These are phyloP conservation scores for Drosophila rhopaloa DNA, from an alignment of 1,140 invertebrate species.

Conservation along the genomic window DNA sequence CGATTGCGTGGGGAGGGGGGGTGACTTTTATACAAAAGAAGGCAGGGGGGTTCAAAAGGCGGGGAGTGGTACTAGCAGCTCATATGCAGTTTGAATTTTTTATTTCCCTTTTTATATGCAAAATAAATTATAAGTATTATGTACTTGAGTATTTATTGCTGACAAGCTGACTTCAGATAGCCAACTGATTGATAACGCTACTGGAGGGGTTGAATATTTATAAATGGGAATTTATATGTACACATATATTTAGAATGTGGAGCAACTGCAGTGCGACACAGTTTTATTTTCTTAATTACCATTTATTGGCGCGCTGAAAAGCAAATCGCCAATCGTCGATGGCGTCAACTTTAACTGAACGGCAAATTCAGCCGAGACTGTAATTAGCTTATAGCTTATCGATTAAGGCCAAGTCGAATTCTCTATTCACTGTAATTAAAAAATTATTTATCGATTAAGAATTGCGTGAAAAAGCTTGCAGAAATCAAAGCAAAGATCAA, in stretches of 20 bases:
- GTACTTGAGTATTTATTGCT: conserved; percentile 81
- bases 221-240: background rate
- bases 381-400: conserved; percentile 43
- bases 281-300: conserved; percentile 69
- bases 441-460: background rate
- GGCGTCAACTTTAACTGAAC: conserved; percentile 61
- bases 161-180: conserved; percentile 53
- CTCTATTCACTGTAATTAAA: background rate
- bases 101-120: conserved; percentile 63
- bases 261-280: conserved; percentile 63
- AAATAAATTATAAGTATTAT: conserved; percentile 82
- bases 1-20: conserved; percentile 27
- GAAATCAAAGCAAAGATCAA: too few species aligned
- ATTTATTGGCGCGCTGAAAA: conserved; percentile 50
- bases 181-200: conserved; percentile 1
- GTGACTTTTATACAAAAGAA: conserved; percentile 27
- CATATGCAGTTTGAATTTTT: conserved; percentile 58
- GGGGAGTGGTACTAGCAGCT: conserved; percentile 4
- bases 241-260: conserved; percentile 28
- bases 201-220: background rate
- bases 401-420: background rate
- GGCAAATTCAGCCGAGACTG: conserved; percentile 19
- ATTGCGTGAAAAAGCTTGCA: too few species aligned
- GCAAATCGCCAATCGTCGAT: conserved; percentile 36
- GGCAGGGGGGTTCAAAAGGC: background rate